Conservation (phyloP, 1,140 invertebrate genomes). For the Camponotus vicinus region DNA sequence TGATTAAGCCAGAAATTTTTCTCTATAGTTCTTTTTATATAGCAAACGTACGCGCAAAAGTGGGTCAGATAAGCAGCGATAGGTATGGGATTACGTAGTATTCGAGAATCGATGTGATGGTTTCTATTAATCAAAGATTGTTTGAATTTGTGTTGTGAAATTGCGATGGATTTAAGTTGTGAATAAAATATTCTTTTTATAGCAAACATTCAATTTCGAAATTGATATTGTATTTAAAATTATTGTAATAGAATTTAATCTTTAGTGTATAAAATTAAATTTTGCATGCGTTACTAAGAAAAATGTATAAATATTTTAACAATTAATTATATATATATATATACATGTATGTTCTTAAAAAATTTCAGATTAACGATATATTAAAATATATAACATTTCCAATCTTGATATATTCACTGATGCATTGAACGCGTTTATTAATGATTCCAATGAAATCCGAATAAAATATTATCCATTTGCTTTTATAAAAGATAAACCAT, state of each 20-base stretch:
- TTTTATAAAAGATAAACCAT: neutral
- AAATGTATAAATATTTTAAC: conserved; percentile 8
- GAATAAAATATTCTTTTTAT: neutral
- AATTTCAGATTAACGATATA: neutral
- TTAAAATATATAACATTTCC: conserved; percentile 12
- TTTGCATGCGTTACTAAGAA: neutral
- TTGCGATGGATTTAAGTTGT: neutral
- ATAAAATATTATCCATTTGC: conserved; percentile 26
- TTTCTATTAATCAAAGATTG: conserved; percentile 40
- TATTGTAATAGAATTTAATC: conserved; percentile 2
- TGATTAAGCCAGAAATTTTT: conserved; percentile 54
- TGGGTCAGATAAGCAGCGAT: conserved; percentile 44
- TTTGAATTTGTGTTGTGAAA: conserved; percentile 23
- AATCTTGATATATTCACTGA: conserved; percentile 26
- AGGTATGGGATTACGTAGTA: conserved; percentile 12
- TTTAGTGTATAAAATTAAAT: neutral
- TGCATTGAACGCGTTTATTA: conserved; percentile 8
- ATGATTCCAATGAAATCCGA: conserved; percentile 8
- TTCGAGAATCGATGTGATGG: conserved; percentile 16
- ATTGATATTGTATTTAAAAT: conserved; percentile 3
- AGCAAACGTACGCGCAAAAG: conserved; percentile 29
- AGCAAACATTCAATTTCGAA: conserved; percentile 20
- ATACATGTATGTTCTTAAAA: neutral
- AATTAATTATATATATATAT: neutral
- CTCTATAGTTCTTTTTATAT: conserved; percentile 19